phyloP scores from a whole-genome alignment of 2,113 vertebrate genomes.

The Ammospiza nelsoni region DNA sequence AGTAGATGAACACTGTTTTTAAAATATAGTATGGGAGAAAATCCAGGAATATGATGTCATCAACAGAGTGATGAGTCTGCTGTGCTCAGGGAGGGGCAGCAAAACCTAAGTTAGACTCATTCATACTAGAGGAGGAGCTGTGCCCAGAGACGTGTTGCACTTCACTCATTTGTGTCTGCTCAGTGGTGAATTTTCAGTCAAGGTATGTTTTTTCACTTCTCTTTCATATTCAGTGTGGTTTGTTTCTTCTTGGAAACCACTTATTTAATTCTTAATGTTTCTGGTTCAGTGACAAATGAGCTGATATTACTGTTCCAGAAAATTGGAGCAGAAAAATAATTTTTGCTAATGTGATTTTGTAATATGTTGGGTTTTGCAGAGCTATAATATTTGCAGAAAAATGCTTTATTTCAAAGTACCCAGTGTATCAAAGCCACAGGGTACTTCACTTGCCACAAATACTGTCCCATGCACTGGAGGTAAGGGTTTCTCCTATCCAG shows the following conservation, averaged over 20 bases:
- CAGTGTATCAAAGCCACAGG: background rate
- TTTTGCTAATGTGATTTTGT: background rate
- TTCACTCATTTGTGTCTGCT: background rate
- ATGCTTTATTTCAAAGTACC: background rate
- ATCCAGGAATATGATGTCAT: constrained; percentile 57
- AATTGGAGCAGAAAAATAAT: background rate
- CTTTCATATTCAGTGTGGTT: background rate
- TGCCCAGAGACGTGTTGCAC: background rate
- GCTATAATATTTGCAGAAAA: background rate
- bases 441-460: background rate
- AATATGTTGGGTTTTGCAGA: background rate
- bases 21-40: background rate
- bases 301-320: background rate
- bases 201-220: constrained; percentile 47
- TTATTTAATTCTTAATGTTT: constrained; percentile 2
- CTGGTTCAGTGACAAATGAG: background rate
- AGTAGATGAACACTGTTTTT: background rate
- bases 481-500: background rate
- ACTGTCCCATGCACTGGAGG: background rate
- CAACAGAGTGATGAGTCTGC: constrained; percentile 38
- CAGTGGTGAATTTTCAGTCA: background rate
- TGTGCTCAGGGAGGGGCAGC: constrained; percentile 50
- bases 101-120: constrained; percentile 39
- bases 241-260: background rate
- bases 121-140: constrained; percentile 6